phyloP scores from a whole-genome alignment of 2,797 vertebrate genomes.

The Phaenicophaeus curvirostris region DNA sequence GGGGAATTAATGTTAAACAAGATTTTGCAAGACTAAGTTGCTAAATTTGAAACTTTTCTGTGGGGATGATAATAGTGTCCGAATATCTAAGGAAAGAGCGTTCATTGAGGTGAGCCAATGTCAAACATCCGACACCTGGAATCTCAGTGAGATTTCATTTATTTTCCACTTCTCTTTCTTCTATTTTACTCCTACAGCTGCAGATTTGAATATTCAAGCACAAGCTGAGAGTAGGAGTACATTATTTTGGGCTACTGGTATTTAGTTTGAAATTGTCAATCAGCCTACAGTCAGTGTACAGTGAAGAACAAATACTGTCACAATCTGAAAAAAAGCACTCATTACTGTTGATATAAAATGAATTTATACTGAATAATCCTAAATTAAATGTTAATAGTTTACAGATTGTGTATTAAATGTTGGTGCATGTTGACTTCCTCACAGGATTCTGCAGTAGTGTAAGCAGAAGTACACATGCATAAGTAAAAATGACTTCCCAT shows the following conservation, averaged over 20 bases:
- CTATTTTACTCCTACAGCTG: constrained; percentile 54
- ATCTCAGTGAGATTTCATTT: not conserved
- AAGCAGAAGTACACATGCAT: not conserved
- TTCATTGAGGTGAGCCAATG: not conserved
- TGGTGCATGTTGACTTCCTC: not conserved
- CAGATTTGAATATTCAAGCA: constrained; percentile 63
- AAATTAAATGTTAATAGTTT: constrained; percentile 23
- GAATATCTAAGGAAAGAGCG: not conserved
- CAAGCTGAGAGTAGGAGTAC: constrained; percentile 41
- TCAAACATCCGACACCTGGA: not conserved
- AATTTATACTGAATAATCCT: not conserved
- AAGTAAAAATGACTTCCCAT: not conserved
- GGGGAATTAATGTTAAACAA: not conserved
- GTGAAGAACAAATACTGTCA: constrained; percentile 22
- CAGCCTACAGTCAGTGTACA: not conserved
- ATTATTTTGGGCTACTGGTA: constrained; percentile 63
- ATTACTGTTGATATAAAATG: not conserved
- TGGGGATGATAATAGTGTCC: not conserved
- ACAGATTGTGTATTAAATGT: not conserved
- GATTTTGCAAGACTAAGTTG: not conserved
- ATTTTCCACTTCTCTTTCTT: not conserved
- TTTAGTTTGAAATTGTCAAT: constrained; percentile 62
- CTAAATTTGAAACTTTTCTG: not conserved
- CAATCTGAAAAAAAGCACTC: not conserved
- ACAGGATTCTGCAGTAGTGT: not conserved